Base-by-base conservation (phyloP, 2,113 vertebrate genomes). In the Podocnemis expansa region DNA sequence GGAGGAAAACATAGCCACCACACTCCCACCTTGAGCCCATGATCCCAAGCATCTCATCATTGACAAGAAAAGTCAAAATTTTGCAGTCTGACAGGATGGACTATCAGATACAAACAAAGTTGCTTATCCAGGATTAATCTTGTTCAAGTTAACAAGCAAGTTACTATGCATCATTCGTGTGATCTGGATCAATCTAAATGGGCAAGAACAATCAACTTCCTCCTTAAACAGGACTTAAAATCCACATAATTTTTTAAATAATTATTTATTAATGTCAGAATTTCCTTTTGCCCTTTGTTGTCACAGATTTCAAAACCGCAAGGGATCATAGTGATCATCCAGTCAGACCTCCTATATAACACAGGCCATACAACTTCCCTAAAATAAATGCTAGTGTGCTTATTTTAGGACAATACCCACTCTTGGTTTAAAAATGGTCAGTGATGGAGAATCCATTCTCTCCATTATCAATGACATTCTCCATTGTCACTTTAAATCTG, bases 281-380 rank as follows among this genome's bases (percentile, higher is more conserved):
- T 81, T 2, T 27, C 84, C 92, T 92, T 94, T 92, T 96, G 88
- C 86, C 17, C 95, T 93, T 93, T 86, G 89, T 90, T 94, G 89
- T 38, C 63, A 67, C 19, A 67, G 16, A 67, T 38, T 67, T 17
- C 8, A 67, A 38, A 67, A 17, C 34, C 63, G 8, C 34, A 67
- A 38, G 17, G 9, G 34, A 67, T 4, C 63, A n/a, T 63, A n/a
- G 63, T 38, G 34, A 67, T 38, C 10, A n/a, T 16, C 31, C 12
- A 31, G 31, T 67, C 34, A 67, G 34, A n/a, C 63, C 63, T 63
- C 31, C 31, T 67, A 8, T 21, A 67, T 67, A 67, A 67, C 63
- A 67, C 63, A 67, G 2, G 34, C 17, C 31, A 63, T 17, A 63
- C 29, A 63, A 63, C 60, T 63, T 31, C 31, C 7, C 29, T 60